phyloP scores from a whole-genome alignment of 2,113 vertebrate species.

The Myotis davidii region DNA sequence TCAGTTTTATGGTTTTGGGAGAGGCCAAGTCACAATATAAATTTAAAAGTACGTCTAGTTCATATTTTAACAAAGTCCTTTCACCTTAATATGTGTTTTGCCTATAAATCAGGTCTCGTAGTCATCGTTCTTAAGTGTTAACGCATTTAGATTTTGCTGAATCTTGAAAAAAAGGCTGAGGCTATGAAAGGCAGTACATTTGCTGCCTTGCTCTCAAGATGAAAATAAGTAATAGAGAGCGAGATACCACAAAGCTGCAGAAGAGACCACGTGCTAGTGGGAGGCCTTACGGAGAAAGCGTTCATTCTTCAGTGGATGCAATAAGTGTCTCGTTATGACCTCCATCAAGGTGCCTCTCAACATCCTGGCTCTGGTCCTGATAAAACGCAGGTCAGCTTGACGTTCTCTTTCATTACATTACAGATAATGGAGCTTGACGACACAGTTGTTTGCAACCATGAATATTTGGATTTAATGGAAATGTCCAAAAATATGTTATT shows the following conservation, averaged over 20 bases:
- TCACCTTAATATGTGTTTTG: not conserved
- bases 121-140: not conserved
- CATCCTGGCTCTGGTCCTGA: not conserved
- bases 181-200: not conserved
- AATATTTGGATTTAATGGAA: conserved; percentile 17
- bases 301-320: not conserved
- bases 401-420: conserved; percentile 9
- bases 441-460: not conserved
- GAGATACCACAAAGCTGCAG: not conserved
- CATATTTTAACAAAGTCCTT: not conserved
- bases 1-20: not conserved
- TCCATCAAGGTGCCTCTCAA: not conserved
- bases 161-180: not conserved
- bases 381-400: not conserved
- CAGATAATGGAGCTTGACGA: conserved; percentile 21
- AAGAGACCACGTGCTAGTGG: not conserved
- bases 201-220: not conserved
- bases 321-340: not conserved
- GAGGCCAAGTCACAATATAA: not conserved
- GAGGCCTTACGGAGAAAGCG: not conserved
- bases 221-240: not conserved
- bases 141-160: not conserved
- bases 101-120: not conserved
- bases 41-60: not conserved
- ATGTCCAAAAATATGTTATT: not conserved